Percentiles rank a stretch among this genome's conserved stretches.
Conservation (phyloP, 2,888 invertebrate species). For the Frankliniella fusca region DNA sequence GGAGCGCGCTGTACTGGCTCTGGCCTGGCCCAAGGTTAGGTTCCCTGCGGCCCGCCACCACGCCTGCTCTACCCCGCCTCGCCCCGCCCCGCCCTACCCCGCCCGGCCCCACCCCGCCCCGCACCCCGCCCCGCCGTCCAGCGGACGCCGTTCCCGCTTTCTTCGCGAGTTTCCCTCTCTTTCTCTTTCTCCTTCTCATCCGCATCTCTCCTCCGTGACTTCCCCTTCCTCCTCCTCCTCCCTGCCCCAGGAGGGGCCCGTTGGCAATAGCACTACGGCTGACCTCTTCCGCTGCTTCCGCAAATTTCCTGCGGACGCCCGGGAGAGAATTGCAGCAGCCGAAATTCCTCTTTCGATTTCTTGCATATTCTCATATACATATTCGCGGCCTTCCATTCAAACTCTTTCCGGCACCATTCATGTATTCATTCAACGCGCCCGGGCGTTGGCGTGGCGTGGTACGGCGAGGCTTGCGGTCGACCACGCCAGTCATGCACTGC, state of each 20-base stretch:
- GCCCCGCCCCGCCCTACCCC: background rate
- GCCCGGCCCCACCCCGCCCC: background rate
- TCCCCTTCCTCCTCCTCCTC: background rate
- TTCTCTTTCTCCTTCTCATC: background rate
- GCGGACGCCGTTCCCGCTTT: background rate
- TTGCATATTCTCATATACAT: no score
- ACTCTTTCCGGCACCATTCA: background rate
- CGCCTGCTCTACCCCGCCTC: background rate
- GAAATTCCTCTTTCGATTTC: no score
- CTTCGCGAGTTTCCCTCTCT: background rate
- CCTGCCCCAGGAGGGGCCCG: background rate
- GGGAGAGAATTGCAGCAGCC: no score
- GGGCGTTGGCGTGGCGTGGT: background rate
- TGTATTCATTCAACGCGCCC: background rate
- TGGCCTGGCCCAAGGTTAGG: conserved; percentile 7
- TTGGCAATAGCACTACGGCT: no score
- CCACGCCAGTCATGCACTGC: background rate
- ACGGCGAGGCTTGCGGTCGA: no score
- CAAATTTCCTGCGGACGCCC: no score
- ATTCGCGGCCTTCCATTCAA: no score
- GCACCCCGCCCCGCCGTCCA: background rate
- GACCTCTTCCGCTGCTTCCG: no score
- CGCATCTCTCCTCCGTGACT: background rate
- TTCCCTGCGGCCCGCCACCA: background rate
- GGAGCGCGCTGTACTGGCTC: background rate